Evolutionary conservation across 2,113 vertebrate species (phyloP).

Genomic region (Danionella cerebrum): DNA sequence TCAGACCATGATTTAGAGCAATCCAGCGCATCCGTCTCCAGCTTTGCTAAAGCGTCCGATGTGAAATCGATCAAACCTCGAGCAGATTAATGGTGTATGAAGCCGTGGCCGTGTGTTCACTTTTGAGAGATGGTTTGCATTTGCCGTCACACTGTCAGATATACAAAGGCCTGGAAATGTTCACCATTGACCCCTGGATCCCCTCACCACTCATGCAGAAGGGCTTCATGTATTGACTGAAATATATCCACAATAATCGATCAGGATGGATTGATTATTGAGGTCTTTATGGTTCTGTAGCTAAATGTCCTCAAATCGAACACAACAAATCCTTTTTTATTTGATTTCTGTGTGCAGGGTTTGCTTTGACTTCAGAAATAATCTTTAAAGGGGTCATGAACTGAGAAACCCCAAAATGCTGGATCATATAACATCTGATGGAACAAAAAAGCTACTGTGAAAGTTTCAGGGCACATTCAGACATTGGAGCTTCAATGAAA

Average conservation of each 20-base stretch:
- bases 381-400: too few species aligned
- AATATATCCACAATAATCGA: neutral
- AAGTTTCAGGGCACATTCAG: too few species aligned
- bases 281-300: neutral
- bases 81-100: constrained; percentile 60
- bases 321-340: neutral
- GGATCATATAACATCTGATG: too few species aligned
- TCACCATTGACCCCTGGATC: neutral
- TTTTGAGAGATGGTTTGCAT: constrained; percentile 29
- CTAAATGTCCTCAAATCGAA: neutral
- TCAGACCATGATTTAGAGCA: constrained; percentile 44
- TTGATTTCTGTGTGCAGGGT: neutral
- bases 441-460: too few species aligned
- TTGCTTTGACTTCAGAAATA: neutral
- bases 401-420: too few species aligned
- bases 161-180: neutral
- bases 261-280: neutral
- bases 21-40: constrained; percentile 48
- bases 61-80: constrained; percentile 55
- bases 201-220: neutral
- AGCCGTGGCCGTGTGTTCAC: constrained; percentile 49
- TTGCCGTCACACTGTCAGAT: neutral
- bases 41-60: constrained; percentile 46
- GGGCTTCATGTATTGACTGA: neutral
- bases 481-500: too few species aligned